These are phyloP conservation scores for Formicarius rufipectus DNA, from an alignment of 2,113 vertebrate species.

Conservation along the genomic window DNA sequence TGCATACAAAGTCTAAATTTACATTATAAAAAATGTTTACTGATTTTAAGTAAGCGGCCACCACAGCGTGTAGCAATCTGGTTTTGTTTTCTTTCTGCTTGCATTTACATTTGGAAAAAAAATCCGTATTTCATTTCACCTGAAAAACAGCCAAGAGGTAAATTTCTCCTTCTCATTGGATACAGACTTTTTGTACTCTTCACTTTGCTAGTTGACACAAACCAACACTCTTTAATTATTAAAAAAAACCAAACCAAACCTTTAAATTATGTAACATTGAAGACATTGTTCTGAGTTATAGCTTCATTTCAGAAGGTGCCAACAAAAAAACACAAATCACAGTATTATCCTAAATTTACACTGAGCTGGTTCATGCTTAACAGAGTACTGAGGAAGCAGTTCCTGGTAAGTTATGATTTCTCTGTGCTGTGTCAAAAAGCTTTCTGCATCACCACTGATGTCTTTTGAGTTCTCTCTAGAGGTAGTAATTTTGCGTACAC, in stretches of 20 bases:
- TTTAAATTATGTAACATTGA: neutral
- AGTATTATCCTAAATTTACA: neutral
- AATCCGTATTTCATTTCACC: neutral
- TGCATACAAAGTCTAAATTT: neutral
- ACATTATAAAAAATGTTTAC: neutral
- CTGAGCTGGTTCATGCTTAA: neutral
- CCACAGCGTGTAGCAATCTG: neutral
- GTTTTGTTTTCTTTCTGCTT: neutral
- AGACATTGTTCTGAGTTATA: neutral
- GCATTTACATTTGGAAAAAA: neutral
- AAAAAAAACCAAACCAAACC: neutral
- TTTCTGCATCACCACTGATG: neutral
- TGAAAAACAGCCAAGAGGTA: neutral
- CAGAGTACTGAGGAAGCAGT: neutral
- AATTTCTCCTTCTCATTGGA: neutral
- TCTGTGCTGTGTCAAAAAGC: neutral
- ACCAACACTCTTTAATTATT: neutral
- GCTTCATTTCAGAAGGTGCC: neutral
- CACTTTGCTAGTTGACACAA: neutral
- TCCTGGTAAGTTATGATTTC: neutral
- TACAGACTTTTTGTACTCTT: neutral
- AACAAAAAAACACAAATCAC: neutral
- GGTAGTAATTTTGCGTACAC: neutral
- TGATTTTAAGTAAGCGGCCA: neutral
- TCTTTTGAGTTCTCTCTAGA: neutral